Percentiles rank a stretch among this genome's conserved stretches.
These are phyloP conservation scores for Eidolon helvum DNA, from an alignment of 2,113 vertebrate species.

Conservation along the genomic window DNA sequence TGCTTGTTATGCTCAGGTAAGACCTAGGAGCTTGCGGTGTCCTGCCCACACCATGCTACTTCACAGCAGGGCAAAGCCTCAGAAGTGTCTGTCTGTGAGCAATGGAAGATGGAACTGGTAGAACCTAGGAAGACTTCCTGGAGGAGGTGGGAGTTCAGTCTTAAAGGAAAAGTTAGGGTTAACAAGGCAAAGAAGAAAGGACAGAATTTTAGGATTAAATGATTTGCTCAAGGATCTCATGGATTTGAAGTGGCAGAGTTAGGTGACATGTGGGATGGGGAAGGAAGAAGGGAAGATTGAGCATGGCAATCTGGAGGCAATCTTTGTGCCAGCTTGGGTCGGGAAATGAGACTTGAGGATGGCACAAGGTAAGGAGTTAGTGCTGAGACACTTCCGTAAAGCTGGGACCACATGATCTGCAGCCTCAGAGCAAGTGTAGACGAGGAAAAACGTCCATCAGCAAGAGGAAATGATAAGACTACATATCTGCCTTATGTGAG, in stretches of 20 bases:
- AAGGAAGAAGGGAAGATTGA: neutral
- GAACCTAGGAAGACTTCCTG: neutral
- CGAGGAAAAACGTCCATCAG: neutral
- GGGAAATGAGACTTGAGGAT: neutral
- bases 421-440: neutral
- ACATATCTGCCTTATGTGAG: neutral
- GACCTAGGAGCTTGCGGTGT: neutral
- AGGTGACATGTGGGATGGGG: accelerated
- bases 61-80: neutral
- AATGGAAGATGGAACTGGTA: neutral
- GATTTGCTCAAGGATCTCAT: neutral
- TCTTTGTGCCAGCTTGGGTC: neutral
- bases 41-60: neutral
- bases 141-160: neutral
- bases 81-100: neutral
- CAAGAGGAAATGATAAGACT: neutral
- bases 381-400: neutral
- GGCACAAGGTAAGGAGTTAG: neutral
- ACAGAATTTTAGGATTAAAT: neutral
- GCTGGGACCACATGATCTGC: neutral
- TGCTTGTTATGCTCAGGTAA: neutral
- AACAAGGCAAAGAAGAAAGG: neutral
- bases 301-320: neutral
- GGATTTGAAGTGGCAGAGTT: neutral
- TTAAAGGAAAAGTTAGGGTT: neutral